These are phyloP conservation scores for Pyrrhia umbra DNA, from an alignment of 2,888 invertebrate genomes.

Conservation along the genomic window DNA sequence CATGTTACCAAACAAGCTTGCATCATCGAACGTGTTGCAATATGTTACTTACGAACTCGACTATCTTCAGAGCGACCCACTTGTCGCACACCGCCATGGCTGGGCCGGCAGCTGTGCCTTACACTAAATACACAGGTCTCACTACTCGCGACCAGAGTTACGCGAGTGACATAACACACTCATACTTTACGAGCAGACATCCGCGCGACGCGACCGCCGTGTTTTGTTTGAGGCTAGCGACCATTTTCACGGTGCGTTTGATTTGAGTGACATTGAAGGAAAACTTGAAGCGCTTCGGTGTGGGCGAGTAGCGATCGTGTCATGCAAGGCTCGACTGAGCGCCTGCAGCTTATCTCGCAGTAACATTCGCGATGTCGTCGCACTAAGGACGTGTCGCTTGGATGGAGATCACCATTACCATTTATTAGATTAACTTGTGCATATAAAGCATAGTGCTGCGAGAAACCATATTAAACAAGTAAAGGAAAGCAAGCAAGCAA, in stretches of 20 bases:
- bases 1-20: conserved; percentile 57
- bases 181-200: conserved; percentile 70
- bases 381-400: conserved; percentile 2
- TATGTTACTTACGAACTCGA: conserved; percentile 86
- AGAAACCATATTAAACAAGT: conserved; percentile 5
- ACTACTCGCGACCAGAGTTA: conserved; percentile 65
- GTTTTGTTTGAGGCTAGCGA: conserved; percentile 77
- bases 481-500: conserved; percentile 49
- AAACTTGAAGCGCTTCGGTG: conserved; percentile 62
- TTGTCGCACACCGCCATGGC: conserved; percentile 88
- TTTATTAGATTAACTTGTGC: conserved; percentile 10
- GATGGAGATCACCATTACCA: background rate
- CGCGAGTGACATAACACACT: conserved; percentile 70
- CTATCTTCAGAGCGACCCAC: conserved; percentile 89
- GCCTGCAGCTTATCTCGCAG: conserved; percentile 46
- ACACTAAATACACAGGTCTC: conserved; percentile 58
- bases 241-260: conserved; percentile 73
- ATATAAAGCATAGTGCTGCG: conserved; percentile 1
- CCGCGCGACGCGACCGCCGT: conserved; percentile 77
- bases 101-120: conserved; percentile 51
- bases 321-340: conserved; percentile 53
- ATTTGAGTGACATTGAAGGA: conserved; percentile 79
- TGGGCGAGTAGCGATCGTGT: conserved; percentile 57
- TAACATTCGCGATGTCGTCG: conserved; percentile 5
- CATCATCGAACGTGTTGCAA: conserved; percentile 65